Evolutionary conservation across 2,888 invertebrate species (phyloP).

Genomic region (Heteropelma amictum): DNA sequence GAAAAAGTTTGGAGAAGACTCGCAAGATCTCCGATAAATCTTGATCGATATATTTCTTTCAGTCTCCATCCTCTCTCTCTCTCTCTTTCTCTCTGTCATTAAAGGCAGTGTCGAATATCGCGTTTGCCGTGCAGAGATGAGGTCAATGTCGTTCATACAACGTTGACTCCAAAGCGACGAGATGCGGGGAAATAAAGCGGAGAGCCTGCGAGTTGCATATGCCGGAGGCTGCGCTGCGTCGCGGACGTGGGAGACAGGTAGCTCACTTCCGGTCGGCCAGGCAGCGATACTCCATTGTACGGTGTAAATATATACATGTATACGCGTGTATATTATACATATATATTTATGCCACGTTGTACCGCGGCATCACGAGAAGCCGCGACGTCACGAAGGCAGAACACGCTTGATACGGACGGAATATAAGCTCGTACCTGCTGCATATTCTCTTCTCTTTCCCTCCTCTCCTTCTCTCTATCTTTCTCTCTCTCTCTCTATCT

Average conservation of each 20-base stretch:
- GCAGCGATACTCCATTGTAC: slow-evolving; percentile 61
- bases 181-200: too few relatives aligned
- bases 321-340: not conserved
- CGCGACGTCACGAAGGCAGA: slow-evolving; percentile 35
- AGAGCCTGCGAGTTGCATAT: too few relatives aligned
- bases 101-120: too few relatives aligned
- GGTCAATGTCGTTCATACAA: not conserved
- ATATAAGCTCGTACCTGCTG: slow-evolving; percentile 15
- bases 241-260: slow-evolving; percentile 76
- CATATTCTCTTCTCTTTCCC: not conserved
- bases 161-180: not conserved
- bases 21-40: too few relatives aligned
- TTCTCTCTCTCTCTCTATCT: too few relatives aligned
- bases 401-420: slow-evolving; percentile 25
- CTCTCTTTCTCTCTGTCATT: too few relatives aligned
- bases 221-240: slow-evolving; percentile 72
- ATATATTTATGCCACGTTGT: not conserved
- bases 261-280: slow-evolving; percentile 72
- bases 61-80: too few relatives aligned
- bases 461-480: too few relatives aligned
- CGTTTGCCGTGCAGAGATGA: not conserved
- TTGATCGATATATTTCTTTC: too few relatives aligned
- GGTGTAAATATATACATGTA: not conserved
- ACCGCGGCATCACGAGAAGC: slow-evolving; percentile 28
- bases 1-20: too few relatives aligned